Evolutionary conservation across 2,113 vertebrate genomes (phyloP), one percentile per base, ranked within the genome.

Genomic region (Budorcas taxicolor): DNA sequence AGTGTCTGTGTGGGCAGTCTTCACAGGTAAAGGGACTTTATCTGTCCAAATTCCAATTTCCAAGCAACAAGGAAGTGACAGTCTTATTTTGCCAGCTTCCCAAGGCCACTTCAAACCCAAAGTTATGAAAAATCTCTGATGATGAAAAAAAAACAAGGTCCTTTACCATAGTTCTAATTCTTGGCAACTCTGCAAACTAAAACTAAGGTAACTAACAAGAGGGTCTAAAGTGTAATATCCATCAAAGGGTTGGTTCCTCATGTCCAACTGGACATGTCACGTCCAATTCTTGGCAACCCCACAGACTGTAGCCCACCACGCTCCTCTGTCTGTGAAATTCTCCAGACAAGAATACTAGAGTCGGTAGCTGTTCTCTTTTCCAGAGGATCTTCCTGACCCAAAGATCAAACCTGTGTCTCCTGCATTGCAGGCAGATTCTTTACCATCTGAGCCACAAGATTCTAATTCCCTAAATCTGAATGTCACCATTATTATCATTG

Each of bases 221-320:
- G 8, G 5, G 7, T 76, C 76, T 43, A 76, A 76, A 43, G 6
- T 25, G 6, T 27, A 76, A 43, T 43, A 27, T 27, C 71, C 71
- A 76, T 76, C 36, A 76, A 43, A 43, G 36, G 1, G 36, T 14
- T 7, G 23, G 36, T 43, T 27, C 36, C 12, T 15, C 23, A 43
- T 71, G 10, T 40, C 19, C n/a, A 71, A 0, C 0, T 40, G n/a
- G 10, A 71, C 67, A 23, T 13, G 40, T 27, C 21, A 43, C 0
- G 1, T 27, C 40, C 40, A 14, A 7, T 27, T 76, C 23, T 43
- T 43, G 21, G 71, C 36, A 27, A 76, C 40, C 71, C 36, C 40
- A 76, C 2, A 43, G 71, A 76, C 71, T 76, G 12, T 25, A 43
- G 36, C 23, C 71, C 1, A 0, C 36, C 71, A 74, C 11, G 14